phyloP scores from a whole-genome alignment of 2,113 vertebrate species.

The Atlantisia rogersi region DNA sequence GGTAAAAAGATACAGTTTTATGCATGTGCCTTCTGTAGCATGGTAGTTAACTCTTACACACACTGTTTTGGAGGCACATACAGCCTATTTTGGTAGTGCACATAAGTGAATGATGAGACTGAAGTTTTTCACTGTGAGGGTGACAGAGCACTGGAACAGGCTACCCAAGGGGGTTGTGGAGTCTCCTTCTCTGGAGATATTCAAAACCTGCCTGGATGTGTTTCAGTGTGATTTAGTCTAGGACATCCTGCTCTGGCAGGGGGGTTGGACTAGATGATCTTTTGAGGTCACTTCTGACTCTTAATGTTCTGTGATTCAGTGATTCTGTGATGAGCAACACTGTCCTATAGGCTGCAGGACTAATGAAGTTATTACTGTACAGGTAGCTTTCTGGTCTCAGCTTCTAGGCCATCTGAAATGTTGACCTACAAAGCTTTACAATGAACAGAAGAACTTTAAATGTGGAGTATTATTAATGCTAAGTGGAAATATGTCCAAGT shows the following conservation, averaged over 20 bases:
- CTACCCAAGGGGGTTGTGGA: no score
- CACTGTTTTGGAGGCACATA: neutral
- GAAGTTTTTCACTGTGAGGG: neutral
- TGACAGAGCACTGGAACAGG: no score
- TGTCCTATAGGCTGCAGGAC: neutral
- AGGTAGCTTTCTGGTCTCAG: neutral
- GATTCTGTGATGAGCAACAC: neutral
- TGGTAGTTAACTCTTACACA: neutral
- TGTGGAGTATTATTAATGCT: neutral
- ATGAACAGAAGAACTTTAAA: neutral
- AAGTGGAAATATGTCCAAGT: neutral
- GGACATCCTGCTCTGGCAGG: no score
- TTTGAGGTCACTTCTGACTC: no score
- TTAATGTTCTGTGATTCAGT: no score
- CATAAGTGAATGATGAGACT: neutral
- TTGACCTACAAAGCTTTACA: neutral
- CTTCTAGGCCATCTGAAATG: neutral
- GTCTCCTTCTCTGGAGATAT: no score
- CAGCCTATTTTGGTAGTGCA: neutral
- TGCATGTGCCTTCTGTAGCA: neutral
- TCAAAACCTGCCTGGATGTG: no score
- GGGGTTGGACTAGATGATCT: no score
- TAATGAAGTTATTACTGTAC: neutral
- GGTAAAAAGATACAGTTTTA: neutral
- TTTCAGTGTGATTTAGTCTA: no score